phyloP scores from a whole-genome alignment of 2,113 vertebrate genomes.

The Boleophthalmus pectinirostris region DNA sequence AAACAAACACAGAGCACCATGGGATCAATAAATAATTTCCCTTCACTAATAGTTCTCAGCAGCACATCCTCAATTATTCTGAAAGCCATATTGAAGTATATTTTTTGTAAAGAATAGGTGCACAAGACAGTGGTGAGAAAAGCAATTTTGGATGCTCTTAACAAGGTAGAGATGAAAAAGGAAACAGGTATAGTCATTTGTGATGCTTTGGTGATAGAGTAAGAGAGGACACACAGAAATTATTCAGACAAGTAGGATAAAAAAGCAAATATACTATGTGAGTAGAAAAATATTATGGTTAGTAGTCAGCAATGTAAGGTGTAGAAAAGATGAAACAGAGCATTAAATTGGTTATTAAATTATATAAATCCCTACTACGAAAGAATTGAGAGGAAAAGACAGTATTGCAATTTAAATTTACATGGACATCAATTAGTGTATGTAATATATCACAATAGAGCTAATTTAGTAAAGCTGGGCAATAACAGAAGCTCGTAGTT shows the following conservation, averaged over 20 bases:
- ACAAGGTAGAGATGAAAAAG: neutral
- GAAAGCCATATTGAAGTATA: conserved; percentile 15
- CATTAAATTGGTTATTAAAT: too few relatives aligned
- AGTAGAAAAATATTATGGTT: too few relatives aligned
- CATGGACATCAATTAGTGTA: too few relatives aligned
- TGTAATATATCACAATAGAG: too few relatives aligned
- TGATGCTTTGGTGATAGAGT: neutral
- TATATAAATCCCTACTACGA: too few relatives aligned
- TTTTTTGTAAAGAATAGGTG: conserved; percentile 33
- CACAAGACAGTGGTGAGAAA: neutral
- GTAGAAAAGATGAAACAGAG: too few relatives aligned
- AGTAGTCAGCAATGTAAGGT: too few relatives aligned
- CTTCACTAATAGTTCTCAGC: conserved; percentile 52
- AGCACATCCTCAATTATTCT: conserved; percentile 34
- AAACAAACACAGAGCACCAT: conserved; percentile 53
- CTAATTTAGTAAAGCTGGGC: too few relatives aligned
- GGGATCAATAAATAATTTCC: conserved; percentile 72
- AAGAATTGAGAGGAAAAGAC: too few relatives aligned
- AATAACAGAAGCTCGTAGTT: neutral
- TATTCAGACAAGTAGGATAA: neutral
- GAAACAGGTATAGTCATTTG: neutral
- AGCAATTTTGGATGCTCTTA: neutral
- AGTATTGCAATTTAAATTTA: too few relatives aligned
- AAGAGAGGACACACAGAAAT: neutral
- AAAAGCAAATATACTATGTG: too few relatives aligned